Evolutionary conservation across 92 coral and sea anemone species (phyloP).

Genomic region (Epizoanthus fatuus): DNA sequence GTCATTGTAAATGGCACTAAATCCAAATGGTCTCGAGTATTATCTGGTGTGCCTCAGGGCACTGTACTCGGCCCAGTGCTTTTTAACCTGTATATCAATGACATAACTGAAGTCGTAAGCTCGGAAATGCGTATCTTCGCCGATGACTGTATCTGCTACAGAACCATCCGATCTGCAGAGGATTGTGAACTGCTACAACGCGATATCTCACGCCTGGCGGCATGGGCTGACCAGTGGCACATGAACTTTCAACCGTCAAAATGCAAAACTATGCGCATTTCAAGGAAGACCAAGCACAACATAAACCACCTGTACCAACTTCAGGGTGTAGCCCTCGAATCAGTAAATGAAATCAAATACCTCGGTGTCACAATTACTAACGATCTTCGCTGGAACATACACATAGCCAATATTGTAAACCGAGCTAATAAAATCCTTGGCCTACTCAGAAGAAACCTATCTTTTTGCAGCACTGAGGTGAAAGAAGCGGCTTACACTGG

Average conservation of each 20-base stretch:
- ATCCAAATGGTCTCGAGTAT: conserved; percentile 28
- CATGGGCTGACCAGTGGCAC: no score
- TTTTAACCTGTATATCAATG: conserved; percentile 29
- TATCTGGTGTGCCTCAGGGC: conserved; percentile 33
- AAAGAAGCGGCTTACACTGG: not conserved
- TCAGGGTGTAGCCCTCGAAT: not conserved
- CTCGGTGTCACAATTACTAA: no score
- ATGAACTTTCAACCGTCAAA: no score
- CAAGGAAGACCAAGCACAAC: not conserved
- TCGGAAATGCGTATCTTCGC: conserved; percentile 5
- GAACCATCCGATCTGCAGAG: not conserved
- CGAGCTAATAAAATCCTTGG: no score
- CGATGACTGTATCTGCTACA: no score
- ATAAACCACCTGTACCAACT: not conserved
- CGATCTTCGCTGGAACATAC: no score
- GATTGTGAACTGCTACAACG: conserved; percentile 21
- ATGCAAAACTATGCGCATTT: not conserved
- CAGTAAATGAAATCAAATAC: no score
- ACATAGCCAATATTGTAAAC: no score
- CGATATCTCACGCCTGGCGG: conserved; percentile 12
- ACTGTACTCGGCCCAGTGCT: conserved; percentile 30
- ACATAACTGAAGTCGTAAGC: conserved; percentile 18
- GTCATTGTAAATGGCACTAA: conserved; percentile 42
- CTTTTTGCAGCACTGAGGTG: not conserved
- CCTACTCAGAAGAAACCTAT: not conserved